Base-by-base conservation (phyloP, 1,140 invertebrate species). In the Centruroides sculpturatus region DNA sequence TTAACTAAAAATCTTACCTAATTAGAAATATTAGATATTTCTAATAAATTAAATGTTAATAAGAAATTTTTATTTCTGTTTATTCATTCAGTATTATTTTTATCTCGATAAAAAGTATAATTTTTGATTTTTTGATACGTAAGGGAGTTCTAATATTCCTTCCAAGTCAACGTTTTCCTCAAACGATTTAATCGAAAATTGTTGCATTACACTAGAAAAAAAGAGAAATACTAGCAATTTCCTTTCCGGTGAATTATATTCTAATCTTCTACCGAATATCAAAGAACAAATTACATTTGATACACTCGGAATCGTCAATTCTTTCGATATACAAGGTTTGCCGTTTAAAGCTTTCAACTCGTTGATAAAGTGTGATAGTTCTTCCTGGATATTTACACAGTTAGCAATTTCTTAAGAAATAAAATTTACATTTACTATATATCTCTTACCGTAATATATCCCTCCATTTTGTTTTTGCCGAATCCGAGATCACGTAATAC, bases 251-350 rank as follows among this genome's bases (percentile, higher is more conserved):
- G 83, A 77, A 57, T 78, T 65, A 60, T 76, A 71, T 4, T 69
- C 66, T 10, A 79, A 82, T 67, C 82, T 72, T 66, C 80, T 81
- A 2, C 89, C 86, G 57, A 89, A 86, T 74, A 92, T 81, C 83
- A 93, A 87, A 57, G 78, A 82, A 86, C 89, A 93, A 0, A 94
- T 73, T 0, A 86, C 86, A 66, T 94, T 95, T 11, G 69, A 67
- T 35, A 50, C 65, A 50, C 51, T 59, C 6, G 13, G 65, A 23
- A 53, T 68, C 59, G 60, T 61, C 57, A 23, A 64, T 0, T 54
- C 11, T 1, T 60, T 51, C 8, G 59, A 54, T 10, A 59, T 54
- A 12, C 51, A 49, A 0, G 60, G 47, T 8, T 56, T 52, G 0
- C 64, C 64, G 8, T 65, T 23, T 34, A 57, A 65, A 35, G 55